Evolutionary conservation across 2,888 invertebrate genomes (phyloP).

Genomic region (Steinernema scapterisci): DNA sequence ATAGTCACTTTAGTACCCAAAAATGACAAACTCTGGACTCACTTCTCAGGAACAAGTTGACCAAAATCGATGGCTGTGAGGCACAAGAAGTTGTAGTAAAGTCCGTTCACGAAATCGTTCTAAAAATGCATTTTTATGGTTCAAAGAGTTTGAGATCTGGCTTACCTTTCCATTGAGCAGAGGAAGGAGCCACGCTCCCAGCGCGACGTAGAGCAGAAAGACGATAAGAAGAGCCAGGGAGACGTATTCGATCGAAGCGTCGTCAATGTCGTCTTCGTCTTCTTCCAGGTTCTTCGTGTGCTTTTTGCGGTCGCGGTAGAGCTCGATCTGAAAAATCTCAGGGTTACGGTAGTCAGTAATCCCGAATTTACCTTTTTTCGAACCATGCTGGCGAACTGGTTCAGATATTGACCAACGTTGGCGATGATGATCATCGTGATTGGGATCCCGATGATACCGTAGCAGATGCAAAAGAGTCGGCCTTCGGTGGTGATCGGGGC

Average conservation of each 20-base stretch:
- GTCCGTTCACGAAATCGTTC: slow-evolving; percentile 65
- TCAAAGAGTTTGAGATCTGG: too few relatives aligned
- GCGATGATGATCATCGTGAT: slow-evolving; percentile 67
- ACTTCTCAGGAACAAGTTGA: slow-evolving; percentile 57
- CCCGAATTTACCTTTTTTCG: slow-evolving; percentile 58
- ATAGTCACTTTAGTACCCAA: neutral
- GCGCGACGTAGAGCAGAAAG: slow-evolving; percentile 62
- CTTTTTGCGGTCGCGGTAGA: slow-evolving; percentile 52
- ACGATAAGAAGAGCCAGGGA: slow-evolving; percentile 58
- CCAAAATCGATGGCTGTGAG: slow-evolving; percentile 67
- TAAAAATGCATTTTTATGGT: slow-evolving; percentile 36
- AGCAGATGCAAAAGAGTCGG: slow-evolving; percentile 63
- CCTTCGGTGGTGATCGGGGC: slow-evolving; percentile 64
- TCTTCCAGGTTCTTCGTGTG: neutral
- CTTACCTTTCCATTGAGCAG: slow-evolving; percentile 61
- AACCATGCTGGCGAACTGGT: slow-evolving; percentile 62
- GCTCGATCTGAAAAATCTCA: slow-evolving; percentile 55
- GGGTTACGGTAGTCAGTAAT: neutral
- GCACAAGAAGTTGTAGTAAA: slow-evolving; percentile 66
- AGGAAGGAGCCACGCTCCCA: slow-evolving; percentile 64
- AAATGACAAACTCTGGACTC: neutral
- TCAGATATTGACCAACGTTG: slow-evolving; percentile 65
- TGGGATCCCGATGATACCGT: slow-evolving; percentile 60
- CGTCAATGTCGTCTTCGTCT: slow-evolving; percentile 52
- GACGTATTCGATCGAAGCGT: slow-evolving; percentile 56